Conservation (phyloP, 2,888 invertebrate genomes). For the Steinernema carpocapsae region DNA sequence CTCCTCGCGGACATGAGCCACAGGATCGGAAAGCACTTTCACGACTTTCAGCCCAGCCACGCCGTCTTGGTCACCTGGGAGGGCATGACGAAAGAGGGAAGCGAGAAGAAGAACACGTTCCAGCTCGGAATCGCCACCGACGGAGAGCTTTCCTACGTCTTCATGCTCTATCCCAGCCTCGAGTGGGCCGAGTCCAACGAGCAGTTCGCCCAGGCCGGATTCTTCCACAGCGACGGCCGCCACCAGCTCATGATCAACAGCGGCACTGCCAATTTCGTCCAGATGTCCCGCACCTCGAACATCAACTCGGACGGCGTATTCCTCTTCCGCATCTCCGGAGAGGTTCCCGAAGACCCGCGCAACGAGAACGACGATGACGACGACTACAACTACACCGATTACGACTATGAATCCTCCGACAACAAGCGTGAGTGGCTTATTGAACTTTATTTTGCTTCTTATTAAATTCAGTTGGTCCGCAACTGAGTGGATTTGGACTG, state of each 20-base stretch:
- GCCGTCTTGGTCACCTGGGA: constrained; percentile 89
- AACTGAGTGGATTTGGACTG: too few species aligned
- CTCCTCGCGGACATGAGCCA: constrained; percentile 52
- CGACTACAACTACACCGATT: constrained; percentile 59
- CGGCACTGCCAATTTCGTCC: constrained; percentile 85
- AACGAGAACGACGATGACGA: constrained; percentile 46
- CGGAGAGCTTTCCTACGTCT: constrained; percentile 82
- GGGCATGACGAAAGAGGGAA: constrained; percentile 70
- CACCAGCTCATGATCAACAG: constrained; percentile 82
- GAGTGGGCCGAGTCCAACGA: constrained; percentile 76
- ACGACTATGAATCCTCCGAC: constrained; percentile 47
- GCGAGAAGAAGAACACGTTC: constrained; percentile 73
- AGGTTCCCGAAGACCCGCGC: constrained; percentile 55
- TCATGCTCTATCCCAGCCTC: constrained; percentile 86
- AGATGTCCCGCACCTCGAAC: constrained; percentile 85
- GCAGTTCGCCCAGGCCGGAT: constrained; percentile 89
- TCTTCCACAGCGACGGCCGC: constrained; percentile 83
- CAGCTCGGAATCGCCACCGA: constrained; percentile 79
- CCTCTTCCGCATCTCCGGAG: constrained; percentile 78
- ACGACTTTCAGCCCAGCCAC: constrained; percentile 78
- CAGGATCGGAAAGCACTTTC: constrained; percentile 79
- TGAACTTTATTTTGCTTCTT: too few species aligned
- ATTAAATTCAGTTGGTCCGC: too few species aligned
- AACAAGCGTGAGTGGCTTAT: constrained; percentile 9
- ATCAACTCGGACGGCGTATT: constrained; percentile 84